Evolutionary conservation across 2,888 invertebrate genomes (phyloP), one percentile per base, ranked within the genome.

Genomic region (Drosophila phalerata): DNA sequence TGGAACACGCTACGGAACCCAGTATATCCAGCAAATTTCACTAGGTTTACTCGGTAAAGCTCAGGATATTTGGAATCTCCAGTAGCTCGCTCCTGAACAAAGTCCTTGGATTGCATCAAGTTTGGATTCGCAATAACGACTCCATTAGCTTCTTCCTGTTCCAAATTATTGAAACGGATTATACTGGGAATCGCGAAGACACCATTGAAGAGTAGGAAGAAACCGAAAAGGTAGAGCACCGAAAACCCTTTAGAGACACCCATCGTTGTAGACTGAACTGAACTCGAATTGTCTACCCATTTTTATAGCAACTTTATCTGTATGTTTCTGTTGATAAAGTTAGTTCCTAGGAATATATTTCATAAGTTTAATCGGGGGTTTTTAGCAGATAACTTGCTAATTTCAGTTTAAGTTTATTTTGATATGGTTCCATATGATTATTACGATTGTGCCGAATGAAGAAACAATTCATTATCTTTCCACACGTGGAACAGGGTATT

Each of bases 1-100:
- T 67, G 66, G 11, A 67, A 48, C 1, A n/a, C 61, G 28, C 55
- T 32, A 1, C 66, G 66, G 28, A 67, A 5, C 13, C 66, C 66
- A 11, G 48, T 11, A 13, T 9, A 45, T 13, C n/a, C 25, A 6
- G n/a, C 13, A 25, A 25, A 45, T 45, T 11, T 13, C 13, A 1
- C 13, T 34, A 34, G 13, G 13, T 13, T 13, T 34, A 5, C 13
- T 6, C 15, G 6, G 38, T 15, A 38, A 38, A 6, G 38, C 9
- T 17, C 8, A 4, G 40, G 40, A 40, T 53, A 53, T 40, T 28
- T 52, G 9, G 37, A 25, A 25, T 15, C 15, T 25, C 25, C 28
- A 28, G 2, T 4, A 9, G 5, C 2, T 17, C 10, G 17, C 0
- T 15, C 28, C 6, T 43, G 30, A 11, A 32, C 30, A 6, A 30